Evolutionary conservation across 2,113 vertebrate genomes (phyloP).

Genomic region (Tauraco erythrolophus): DNA sequence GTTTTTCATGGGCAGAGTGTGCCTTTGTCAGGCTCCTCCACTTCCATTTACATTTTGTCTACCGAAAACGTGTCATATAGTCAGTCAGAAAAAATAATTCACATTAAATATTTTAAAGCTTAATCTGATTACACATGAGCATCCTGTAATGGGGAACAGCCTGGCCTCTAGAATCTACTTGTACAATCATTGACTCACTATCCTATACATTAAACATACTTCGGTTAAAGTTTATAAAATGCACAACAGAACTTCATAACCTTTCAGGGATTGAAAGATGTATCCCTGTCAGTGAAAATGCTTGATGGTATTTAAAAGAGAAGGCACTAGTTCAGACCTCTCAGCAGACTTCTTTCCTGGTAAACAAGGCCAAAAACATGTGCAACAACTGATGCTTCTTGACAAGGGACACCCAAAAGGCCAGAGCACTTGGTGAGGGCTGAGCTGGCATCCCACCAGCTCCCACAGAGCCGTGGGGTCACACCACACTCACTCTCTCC

Average conservation of each 20-base stretch:
- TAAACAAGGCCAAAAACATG: neutral
- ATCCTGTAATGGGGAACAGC: neutral
- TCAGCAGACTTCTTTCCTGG: neutral
- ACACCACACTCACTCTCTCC: neutral
- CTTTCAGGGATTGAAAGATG: neutral
- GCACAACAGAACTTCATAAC: neutral
- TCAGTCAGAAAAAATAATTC: neutral
- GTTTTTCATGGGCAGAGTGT: neutral
- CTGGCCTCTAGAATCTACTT: neutral
- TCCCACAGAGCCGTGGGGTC: neutral
- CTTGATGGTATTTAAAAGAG: neutral
- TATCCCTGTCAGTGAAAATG: neutral
- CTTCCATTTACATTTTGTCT: neutral
- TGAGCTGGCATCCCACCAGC: neutral
- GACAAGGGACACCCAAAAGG: neutral
- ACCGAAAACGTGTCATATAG: neutral
- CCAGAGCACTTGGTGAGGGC: neutral
- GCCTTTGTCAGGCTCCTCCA: neutral
- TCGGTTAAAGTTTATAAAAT: neutral
- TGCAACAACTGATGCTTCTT: neutral
- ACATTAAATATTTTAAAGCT: neutral
- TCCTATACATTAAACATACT: neutral
- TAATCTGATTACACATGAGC: neutral
- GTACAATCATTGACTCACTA: neutral
- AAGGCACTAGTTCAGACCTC: neutral